A percentile compares a stretch with the other conserved stretches of the same genome.
These are phyloP conservation scores for Eurystomus gularis DNA, from an alignment of 2,113 vertebrate genomes.

Conservation along the genomic window DNA sequence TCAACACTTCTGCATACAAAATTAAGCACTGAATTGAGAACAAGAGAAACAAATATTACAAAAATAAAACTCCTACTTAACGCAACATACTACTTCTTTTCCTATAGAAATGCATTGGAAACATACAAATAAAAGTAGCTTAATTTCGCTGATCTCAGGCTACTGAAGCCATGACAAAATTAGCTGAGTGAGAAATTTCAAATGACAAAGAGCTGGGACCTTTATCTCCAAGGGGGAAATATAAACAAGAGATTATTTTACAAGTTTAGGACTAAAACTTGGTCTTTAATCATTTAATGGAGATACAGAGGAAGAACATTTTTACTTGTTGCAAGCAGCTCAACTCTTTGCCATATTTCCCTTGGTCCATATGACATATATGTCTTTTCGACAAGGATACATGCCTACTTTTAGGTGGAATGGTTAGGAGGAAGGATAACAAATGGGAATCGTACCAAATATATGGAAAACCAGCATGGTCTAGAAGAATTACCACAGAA, in stretches of 20 bases:
- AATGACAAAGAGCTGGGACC: not conserved
- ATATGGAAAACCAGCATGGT: not conserved
- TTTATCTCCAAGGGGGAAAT: not conserved
- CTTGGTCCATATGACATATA: not conserved
- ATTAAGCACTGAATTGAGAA: not conserved
- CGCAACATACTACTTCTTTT: not conserved
- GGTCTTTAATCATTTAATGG: not conserved
- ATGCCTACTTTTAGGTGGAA: not conserved
- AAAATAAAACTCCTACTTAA: not conserved
- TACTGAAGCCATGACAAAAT: not conserved
- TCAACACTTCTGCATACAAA: not conserved
- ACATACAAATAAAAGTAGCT: not conserved
- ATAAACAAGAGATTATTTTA: not conserved
- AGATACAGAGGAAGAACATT: not conserved
- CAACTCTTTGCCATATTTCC: not conserved
- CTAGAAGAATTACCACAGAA: not conserved
- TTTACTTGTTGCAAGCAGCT: not conserved
- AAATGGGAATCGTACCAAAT: not conserved
- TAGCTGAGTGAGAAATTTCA: not conserved
- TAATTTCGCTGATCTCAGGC: slow-evolving; percentile 3
- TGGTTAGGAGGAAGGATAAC: not conserved
- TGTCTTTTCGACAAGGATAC: not conserved
- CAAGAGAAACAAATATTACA: not conserved
- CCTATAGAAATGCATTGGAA: not conserved
- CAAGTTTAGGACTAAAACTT: not conserved